phyloP scores from a whole-genome alignment of 1,140 invertebrate genomes.

The Aplysia californica region DNA sequence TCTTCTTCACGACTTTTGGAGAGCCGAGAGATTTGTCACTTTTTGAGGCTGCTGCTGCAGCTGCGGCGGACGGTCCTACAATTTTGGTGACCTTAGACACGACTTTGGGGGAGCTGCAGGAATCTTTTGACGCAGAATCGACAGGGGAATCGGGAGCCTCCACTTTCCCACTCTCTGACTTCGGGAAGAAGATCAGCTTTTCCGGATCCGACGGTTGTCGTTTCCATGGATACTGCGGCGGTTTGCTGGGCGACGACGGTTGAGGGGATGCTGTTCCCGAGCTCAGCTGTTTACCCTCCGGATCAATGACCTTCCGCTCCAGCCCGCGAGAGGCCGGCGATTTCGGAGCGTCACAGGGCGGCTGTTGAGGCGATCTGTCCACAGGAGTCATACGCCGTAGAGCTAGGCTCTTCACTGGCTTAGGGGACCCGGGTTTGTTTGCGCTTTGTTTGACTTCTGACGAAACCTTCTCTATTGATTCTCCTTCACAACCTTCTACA shows the following conservation, averaged over 20 bases:
- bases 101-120: background rate
- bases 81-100: constrained; percentile 10
- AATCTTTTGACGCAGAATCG: background rate
- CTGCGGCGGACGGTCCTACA: background rate
- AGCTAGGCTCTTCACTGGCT: constrained; percentile 18
- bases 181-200: background rate
- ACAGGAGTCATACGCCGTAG: too few species aligned
- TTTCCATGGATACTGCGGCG: constrained; percentile 18
- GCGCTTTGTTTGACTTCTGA: background rate
- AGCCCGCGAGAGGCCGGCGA: too few species aligned
- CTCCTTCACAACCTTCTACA: background rate
- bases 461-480: too few species aligned
- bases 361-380: too few species aligned
- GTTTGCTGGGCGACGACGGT: constrained; percentile 8
- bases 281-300: background rate
- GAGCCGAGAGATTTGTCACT: background rate
- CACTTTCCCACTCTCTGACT: too few species aligned
- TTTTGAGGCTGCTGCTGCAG: background rate
- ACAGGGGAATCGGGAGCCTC: background rate
- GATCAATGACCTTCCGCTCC: constrained; percentile 1
- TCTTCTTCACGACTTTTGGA: background rate
- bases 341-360: too few species aligned
- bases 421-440: constrained; percentile 18
- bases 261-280: constrained; percentile 6
- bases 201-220: constrained; percentile 12